Percentiles rank a stretch among this genome's conserved stretches.
Evolutionary conservation across 2,113 vertebrate genomes (phyloP).

Genomic region (Acanthisitta chloris): DNA sequence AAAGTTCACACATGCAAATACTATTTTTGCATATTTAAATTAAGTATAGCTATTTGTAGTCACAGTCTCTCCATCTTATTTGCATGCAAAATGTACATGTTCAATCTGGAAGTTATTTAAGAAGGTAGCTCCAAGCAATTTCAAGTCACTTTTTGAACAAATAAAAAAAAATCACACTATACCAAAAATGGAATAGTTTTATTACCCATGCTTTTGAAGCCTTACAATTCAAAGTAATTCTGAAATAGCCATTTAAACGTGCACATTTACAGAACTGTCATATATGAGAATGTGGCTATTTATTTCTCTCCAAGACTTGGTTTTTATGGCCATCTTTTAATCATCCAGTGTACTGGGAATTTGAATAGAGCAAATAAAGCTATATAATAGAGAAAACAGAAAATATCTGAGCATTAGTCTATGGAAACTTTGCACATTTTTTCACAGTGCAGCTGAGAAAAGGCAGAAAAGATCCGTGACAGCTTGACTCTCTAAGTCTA

Average conservation of each 20-base stretch:
- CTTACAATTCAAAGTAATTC: not conserved
- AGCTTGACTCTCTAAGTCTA: not conserved
- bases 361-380: not conserved
- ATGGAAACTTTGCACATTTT: not conserved
- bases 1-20: slow-evolving; percentile 1
- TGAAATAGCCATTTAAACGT: not conserved
- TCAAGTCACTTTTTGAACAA: not conserved
- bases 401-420: not conserved
- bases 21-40: slow-evolving; percentile 47
- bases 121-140: not conserved
- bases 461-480: not conserved
- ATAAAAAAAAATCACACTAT: not conserved
- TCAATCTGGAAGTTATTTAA: not conserved
- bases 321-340: not conserved
- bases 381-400: not conserved
- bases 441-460: not conserved
- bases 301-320: not conserved
- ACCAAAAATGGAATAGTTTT: not conserved
- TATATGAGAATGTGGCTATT: not conserved
- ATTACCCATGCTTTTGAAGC: not conserved
- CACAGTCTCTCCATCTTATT: not conserved
- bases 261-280: not conserved
- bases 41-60: slow-evolving; percentile 2
- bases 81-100: not conserved
- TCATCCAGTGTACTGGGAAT: not conserved